A percentile compares a stretch with the other conserved stretches of the same genome.
Conservation (phyloP, 2,113 vertebrate species). For the Atherinomorus stipes region DNA sequence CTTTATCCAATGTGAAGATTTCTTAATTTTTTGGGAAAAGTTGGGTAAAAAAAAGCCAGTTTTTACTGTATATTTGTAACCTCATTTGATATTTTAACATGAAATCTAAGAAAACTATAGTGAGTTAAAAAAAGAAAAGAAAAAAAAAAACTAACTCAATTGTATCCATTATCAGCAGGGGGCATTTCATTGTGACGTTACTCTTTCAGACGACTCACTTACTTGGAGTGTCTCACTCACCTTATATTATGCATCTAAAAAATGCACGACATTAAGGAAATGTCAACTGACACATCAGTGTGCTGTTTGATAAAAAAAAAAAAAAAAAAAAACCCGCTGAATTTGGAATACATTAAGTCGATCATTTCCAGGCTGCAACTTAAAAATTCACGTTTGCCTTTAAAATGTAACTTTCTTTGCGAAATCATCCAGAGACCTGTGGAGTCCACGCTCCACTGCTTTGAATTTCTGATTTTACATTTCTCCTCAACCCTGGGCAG, state of each 20-base stretch:
- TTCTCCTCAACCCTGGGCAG: slow-evolving; percentile 12
- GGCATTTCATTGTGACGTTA: too few species aligned
- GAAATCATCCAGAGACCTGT: slow-evolving; percentile 39
- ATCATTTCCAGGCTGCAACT: slow-evolving; percentile 13
- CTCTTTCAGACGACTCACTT: too few species aligned
- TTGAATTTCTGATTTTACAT: slow-evolving; percentile 33
- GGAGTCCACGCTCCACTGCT: slow-evolving; percentile 10
- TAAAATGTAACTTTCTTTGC: slow-evolving; percentile 1
- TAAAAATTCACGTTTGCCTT: slow-evolving; percentile 1
- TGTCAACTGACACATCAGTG: neutral
- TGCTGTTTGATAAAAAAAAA: neutral
- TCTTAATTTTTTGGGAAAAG: neutral
- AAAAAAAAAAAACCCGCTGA: neutral
- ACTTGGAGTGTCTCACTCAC: neutral
- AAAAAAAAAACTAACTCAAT: neutral
- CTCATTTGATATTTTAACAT: neutral
- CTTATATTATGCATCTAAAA: neutral
- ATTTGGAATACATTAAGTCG: neutral
- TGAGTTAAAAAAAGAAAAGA: too few species aligned
- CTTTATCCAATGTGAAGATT: neutral
- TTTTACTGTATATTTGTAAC: too few species aligned
- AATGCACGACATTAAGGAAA: neutral
- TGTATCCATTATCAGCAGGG: too few species aligned
- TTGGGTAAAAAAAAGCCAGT: neutral
- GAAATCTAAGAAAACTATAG: neutral